Base-by-base conservation (phyloP, 2,888 invertebrate genomes). In the Sialis lutaria region DNA sequence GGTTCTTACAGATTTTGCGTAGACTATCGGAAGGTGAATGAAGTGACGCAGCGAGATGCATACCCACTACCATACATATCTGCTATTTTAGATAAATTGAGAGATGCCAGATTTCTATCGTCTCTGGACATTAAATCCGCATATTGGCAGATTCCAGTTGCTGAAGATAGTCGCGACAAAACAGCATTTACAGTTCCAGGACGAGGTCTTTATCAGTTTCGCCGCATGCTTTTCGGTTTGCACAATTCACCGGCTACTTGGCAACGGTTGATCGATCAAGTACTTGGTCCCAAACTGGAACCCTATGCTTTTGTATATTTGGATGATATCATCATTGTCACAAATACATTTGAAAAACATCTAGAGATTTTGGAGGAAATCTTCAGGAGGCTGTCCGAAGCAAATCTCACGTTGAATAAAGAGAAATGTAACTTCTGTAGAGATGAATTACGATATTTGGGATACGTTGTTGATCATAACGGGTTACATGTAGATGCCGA, bases 391-490 rank as follows among this genome's bases (percentile, higher is more conserved):
- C 22, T 22, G 22, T 22, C 22, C 22, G 22, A 22, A 34, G n/a
- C 31, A 22, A 4, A 52, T 49, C 0, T 43, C 5, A 30, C 43
- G 8, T 5, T 43, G 6, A 31, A 33, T 31, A 10, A 6, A 1
- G 32, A 32, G 42, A 53, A 54, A 47, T 50, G 53, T 22, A 42
- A 48, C 2, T 55, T 55, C 22, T 53, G 55, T 30, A 40, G 49
- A 6, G 32, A 44, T 1, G 48, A 54, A 13, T 48, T 60, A 0
- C 45, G 48, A 6, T 57, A 55, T 41, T 47, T 61, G 5, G 58
- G 61, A 1, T 57, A 58, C 30, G 32, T 56, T 0, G 55, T 62
- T 1, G 52, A 55, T 37, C 32, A 40, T 6, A 13, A 54, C 0
- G 58, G 58, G 0, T 39, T 57, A 1, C 33, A 50, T 5, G 47